phyloP scores from a whole-genome alignment of 2,888 invertebrate genomes.

The Uropetala carovei region DNA sequence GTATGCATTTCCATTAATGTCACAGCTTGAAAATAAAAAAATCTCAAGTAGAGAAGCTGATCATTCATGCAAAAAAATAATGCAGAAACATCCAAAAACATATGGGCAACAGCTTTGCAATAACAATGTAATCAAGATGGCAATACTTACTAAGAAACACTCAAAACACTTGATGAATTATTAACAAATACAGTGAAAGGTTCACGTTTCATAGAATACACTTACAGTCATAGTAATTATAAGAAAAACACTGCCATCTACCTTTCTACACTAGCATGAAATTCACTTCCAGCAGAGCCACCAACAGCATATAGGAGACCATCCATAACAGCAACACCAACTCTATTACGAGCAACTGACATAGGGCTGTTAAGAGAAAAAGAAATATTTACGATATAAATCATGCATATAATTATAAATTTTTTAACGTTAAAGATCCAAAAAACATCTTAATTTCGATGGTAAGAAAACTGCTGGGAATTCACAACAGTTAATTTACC shows the following conservation, averaged over 20 bases:
- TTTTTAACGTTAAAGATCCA: background rate
- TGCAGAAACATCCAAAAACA: too few relatives aligned
- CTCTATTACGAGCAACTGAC: slow-evolving; percentile 91
- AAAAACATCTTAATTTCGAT: background rate
- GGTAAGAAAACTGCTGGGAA: background rate
- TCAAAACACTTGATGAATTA: too few relatives aligned
- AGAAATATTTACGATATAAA: background rate
- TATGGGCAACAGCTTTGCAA: too few relatives aligned
- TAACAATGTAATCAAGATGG: too few relatives aligned
- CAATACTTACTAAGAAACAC: too few relatives aligned
- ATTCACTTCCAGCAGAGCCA: slow-evolving; percentile 90
- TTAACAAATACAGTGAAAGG: too few relatives aligned
- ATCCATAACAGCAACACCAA: slow-evolving; percentile 96
- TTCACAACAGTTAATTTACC: background rate
- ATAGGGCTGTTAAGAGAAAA: slow-evolving; percentile 80
- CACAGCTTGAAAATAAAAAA: too few relatives aligned
- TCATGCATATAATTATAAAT: background rate
- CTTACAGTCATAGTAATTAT: too few relatives aligned
- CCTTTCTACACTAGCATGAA: slow-evolving; percentile 94
- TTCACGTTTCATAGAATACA: too few relatives aligned
- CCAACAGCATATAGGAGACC: slow-evolving; percentile 94
- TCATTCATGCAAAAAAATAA: too few relatives aligned
- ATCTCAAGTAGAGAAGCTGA: too few relatives aligned
- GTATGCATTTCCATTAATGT: too few relatives aligned
- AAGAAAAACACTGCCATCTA: slow-evolving; percentile 73